Percentiles rank a stretch among this genome's conserved stretches.
These are phyloP conservation scores for Anagyrus pseudococci DNA, from an alignment of 2,888 invertebrate genomes.

Conservation along the genomic window DNA sequence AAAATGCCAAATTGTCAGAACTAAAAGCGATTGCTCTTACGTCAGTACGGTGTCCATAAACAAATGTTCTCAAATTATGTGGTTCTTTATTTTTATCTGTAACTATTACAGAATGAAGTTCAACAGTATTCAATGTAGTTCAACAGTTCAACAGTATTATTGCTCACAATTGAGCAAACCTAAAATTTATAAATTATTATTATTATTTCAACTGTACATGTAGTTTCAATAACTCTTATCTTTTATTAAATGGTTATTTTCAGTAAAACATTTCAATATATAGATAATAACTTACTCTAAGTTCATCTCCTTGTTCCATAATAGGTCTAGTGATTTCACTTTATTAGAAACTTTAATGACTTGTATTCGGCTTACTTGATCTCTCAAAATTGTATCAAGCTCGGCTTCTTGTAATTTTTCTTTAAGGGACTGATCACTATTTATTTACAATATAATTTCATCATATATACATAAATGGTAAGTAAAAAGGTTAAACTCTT, in stretches of 20 bases:
- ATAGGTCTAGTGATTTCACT: slow-evolving; percentile 72
- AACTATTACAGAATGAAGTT: slow-evolving; percentile 69
- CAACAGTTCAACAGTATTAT: slow-evolving; percentile 84
- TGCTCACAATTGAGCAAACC: slow-evolving; percentile 71
- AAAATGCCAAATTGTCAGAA: slow-evolving; percentile 86
- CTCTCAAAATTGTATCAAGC: slow-evolving; percentile 24
- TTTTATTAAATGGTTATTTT: too few relatives aligned
- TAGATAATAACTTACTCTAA: slow-evolving; percentile 64
- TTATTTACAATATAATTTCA: slow-evolving; percentile 1
- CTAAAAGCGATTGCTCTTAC: slow-evolving; percentile 88
- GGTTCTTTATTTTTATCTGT: slow-evolving; percentile 67
- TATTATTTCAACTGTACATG: slow-evolving; percentile 4
- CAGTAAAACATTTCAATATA: too few relatives aligned
- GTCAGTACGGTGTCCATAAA: slow-evolving; percentile 89
- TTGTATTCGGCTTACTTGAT: slow-evolving; percentile 50
- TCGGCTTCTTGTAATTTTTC: slow-evolving; percentile 25
- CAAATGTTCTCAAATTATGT: slow-evolving; percentile 70
- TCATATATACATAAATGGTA: neutral
- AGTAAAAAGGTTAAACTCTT: slow-evolving; percentile 1
- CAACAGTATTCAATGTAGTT: too few relatives aligned
- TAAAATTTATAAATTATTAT: slow-evolving; percentile 40
- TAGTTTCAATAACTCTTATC: too few relatives aligned
- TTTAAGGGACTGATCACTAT: slow-evolving; percentile 18
- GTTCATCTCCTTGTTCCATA: slow-evolving; percentile 74
- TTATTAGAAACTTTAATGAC: slow-evolving; percentile 73